phyloP scores from a whole-genome alignment of 2,888 invertebrate species.

The Diplolepis rosae region DNA sequence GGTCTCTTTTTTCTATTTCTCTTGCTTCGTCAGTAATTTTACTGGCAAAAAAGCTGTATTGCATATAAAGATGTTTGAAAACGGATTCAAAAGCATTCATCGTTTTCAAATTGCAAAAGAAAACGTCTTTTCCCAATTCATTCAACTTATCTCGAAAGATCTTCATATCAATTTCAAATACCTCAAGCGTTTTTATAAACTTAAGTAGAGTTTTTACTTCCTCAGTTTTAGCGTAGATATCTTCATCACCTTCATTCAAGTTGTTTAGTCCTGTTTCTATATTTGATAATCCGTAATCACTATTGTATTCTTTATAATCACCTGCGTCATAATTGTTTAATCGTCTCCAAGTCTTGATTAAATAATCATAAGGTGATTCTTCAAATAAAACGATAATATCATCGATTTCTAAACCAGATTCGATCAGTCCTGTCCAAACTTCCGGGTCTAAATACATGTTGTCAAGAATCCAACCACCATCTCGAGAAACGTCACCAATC shows the following conservation, averaged over 20 bases:
- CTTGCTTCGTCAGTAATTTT: conserved; percentile 74
- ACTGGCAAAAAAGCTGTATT: conserved; percentile 73
- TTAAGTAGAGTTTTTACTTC: neutral
- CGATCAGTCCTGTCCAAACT: conserved; percentile 74
- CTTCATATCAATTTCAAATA: conserved; percentile 48
- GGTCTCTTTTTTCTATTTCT: conserved; percentile 74
- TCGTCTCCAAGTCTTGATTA: conserved; percentile 60
- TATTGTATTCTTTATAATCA: neutral
- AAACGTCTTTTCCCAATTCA: conserved; percentile 50
- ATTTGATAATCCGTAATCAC: neutral
- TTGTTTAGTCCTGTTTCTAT: neutral
- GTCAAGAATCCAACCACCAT: conserved; percentile 79
- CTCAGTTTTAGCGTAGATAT: neutral
- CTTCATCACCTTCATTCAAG: neutral
- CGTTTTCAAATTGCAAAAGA: conserved; percentile 56
- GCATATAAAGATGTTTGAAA: conserved; percentile 60
- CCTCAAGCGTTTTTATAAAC: conserved; percentile 39
- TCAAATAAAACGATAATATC: conserved; percentile 77
- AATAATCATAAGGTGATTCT: conserved; percentile 72
- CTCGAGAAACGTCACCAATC: conserved; percentile 12
- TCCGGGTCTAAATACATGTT: conserved; percentile 76
- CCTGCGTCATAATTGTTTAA: neutral
- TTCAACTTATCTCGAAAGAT: conserved; percentile 55
- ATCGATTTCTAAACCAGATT: conserved; percentile 75
- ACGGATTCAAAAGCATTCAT: conserved; percentile 61